These are phyloP conservation scores for Myripristis jacobus DNA, from an alignment of 2,797 vertebrate species.

Conservation along the genomic window DNA sequence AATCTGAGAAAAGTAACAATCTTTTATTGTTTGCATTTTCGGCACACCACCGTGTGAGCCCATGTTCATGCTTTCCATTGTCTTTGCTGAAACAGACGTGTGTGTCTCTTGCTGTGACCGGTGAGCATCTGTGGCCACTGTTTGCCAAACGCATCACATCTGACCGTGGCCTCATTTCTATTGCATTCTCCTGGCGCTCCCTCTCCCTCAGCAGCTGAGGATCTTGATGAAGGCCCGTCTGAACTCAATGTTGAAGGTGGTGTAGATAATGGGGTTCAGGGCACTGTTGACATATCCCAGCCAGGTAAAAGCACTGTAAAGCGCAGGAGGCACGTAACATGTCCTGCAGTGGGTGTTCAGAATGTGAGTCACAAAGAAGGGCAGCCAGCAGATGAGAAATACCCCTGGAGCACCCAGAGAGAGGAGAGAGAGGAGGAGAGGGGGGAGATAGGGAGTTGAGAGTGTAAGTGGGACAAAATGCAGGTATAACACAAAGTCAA, in stretches of 20 bases:
- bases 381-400: slow-evolving; percentile 97
- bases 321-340: slow-evolving; percentile 87
- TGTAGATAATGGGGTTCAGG: slow-evolving; percentile 95
- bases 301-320: slow-evolving; percentile 95
- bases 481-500: background rate
- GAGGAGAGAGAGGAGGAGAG: slow-evolving; percentile 27
- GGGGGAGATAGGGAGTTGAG: background rate
- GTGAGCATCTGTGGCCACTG: slow-evolving; percentile 18
- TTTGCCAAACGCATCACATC: slow-evolving; percentile 7
- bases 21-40: slow-evolving; percentile 31
- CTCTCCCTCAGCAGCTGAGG: slow-evolving; percentile 88
- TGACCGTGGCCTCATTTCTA: slow-evolving; percentile 46
- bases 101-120: slow-evolving; percentile 6
- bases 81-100: slow-evolving; percentile 8
- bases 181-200: slow-evolving; percentile 42
- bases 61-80: slow-evolving; percentile 4
- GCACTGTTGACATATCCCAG: slow-evolving; percentile 95
- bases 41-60: slow-evolving; percentile 23
- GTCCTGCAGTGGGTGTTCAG: slow-evolving; percentile 92
- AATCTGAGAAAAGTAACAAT: slow-evolving; percentile 17
- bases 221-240: slow-evolving; percentile 96
- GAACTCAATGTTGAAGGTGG: slow-evolving; percentile 95
- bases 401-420: slow-evolving; percentile 83
- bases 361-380: slow-evolving; percentile 95
- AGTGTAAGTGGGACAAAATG: slow-evolving; percentile 2